Evolutionary conservation across 2,113 vertebrate genomes (phyloP).

Genomic region (Gasterosteus aculeatus): DNA sequence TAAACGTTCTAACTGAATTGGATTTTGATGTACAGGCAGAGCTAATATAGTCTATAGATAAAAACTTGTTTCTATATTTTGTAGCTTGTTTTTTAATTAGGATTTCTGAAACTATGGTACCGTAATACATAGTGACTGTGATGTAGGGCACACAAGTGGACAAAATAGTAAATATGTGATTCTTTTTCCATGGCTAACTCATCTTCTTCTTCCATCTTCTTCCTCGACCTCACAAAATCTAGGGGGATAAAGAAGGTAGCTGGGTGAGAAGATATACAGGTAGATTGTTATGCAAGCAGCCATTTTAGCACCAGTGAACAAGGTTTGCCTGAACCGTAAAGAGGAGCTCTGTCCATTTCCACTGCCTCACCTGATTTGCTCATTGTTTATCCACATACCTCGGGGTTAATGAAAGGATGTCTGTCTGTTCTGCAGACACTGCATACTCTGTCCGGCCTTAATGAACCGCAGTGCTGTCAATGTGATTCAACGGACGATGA

Average conservation of each 20-base stretch:
- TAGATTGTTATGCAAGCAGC: background rate
- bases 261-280: background rate
- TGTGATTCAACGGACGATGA: conserved; percentile 10
- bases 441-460: conserved; percentile 15
- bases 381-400: conserved; percentile 32
- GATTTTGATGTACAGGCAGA: background rate
- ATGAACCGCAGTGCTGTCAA: conserved; percentile 15
- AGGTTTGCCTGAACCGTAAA: background rate
- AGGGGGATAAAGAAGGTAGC: background rate
- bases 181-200: background rate
- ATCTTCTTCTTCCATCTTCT: no score
- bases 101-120: background rate
- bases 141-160: background rate
- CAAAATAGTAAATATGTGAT: background rate
- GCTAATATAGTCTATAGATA: background rate
- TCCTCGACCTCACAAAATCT: background rate
- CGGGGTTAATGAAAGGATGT: conserved; percentile 23
- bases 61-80: background rate
- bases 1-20: conserved; percentile 23
- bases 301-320: background rate
- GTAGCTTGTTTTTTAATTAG: background rate
- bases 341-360: conserved; percentile 4
- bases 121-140: background rate
- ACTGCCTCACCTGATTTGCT: conserved; percentile 22
- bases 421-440: conserved; percentile 26